Evolutionary conservation across 2,888 invertebrate species (phyloP).

Genomic region (Furcula furcula): DNA sequence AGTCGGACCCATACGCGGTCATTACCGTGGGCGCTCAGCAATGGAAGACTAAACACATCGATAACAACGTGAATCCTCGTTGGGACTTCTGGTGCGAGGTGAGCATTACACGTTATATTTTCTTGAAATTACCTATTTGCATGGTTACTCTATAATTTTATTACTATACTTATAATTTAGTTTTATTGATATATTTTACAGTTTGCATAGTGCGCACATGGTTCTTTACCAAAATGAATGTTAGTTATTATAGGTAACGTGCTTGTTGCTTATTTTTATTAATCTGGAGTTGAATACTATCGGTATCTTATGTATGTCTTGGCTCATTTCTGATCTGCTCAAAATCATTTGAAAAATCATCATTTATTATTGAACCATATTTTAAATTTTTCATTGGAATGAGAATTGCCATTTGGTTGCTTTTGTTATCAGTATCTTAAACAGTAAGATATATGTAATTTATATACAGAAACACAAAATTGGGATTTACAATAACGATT

Average conservation of each 20-base stretch:
- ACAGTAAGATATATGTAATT: too few relatives aligned
- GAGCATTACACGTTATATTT: slow-evolving; percentile 22
- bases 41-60: slow-evolving; percentile 96
- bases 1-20: slow-evolving; percentile 98
- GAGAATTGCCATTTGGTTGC: slow-evolving; percentile 21
- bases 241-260: slow-evolving; percentile 19
- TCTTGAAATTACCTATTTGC: slow-evolving; percentile 16
- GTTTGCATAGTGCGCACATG: slow-evolving; percentile 31
- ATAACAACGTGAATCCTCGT: slow-evolving; percentile 96
- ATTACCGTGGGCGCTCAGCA: slow-evolving; percentile 96
- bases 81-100: slow-evolving; percentile 99
- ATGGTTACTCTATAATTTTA: slow-evolving; percentile 15
- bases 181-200: slow-evolving; percentile 13
- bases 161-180: slow-evolving; percentile 15
- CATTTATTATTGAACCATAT: not conserved
- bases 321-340: slow-evolving; percentile 44
- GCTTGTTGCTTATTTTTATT: slow-evolving; percentile 38
- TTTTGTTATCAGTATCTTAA: too few relatives aligned
- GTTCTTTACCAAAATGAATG: slow-evolving; percentile 12
- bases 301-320: slow-evolving; percentile 31
- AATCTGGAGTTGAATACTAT: slow-evolving; percentile 18
- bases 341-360: slow-evolving; percentile 11
- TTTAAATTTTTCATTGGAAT: slow-evolving; percentile 17
- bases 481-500: too few relatives aligned
- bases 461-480: too few relatives aligned